Base-by-base conservation (phyloP, 2,888 invertebrate genomes). In the Andrena praecox region DNA sequence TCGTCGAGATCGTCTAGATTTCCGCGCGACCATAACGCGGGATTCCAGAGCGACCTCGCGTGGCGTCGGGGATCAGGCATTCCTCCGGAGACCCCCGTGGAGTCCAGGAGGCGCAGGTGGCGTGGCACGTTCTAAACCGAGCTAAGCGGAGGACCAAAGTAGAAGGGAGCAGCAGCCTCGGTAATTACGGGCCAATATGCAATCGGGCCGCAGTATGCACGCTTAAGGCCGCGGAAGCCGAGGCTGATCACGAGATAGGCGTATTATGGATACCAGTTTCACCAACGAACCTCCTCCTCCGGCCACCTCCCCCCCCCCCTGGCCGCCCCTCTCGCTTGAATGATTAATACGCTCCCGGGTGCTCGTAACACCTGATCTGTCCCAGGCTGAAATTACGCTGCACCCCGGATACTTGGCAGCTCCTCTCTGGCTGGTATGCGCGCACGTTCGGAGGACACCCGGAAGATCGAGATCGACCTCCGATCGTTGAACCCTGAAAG, bases 101-200 rank as follows among this genome's bases (percentile, higher is more conserved):
- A 85, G 85, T 89, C 86, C 59, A 29, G 63, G 35, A 68, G 80
- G 84, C 84, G 86, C 91, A 91, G 90, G 90, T 88, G 90, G 89
- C 79, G 86, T 82, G 87, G 89, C 88, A 87, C 87, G 90, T 85
- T 87, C 89, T 87, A 87, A 85, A 64, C 73, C 59, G 72, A 63
- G 72, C 81, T 82, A 80, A 80, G 52, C 77, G 62, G 71, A 50
- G 27, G 71, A 33, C 64, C 29, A 79, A 75, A 77, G 72, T 80
- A 79, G 75, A 75, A 74, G 74, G 68, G 62, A 79, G 77, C 60
- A 62, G 78, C 87, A 75, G 87, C 86, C 87, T 74, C 85, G 86
- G 90, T 92, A 92, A 92, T 92, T 92, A 91, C 90, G 89, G 90
- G 85, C 91, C 90, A 91, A 92, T 92, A 92, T 91, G 91, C 91